Base-by-base conservation (phyloP, 1,140 invertebrate species). In the Planococcus citri region DNA sequence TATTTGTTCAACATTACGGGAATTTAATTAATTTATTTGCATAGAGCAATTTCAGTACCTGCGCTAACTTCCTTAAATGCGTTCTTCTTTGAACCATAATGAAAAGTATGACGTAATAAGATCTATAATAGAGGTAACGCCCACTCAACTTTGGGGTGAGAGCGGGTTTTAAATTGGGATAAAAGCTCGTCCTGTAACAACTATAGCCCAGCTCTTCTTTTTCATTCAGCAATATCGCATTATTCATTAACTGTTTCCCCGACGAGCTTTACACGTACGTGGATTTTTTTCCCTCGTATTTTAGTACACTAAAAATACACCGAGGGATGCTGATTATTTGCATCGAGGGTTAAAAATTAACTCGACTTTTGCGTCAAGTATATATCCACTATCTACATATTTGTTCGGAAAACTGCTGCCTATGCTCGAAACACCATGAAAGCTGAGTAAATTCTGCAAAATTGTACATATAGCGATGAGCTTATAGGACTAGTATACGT, bases 71-170 rank as follows among this genome's bases (percentile, higher is more conserved):
- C 17, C 41, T 51, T 20, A n/a, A 51, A n/a, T 20, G 41, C 41
- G n/a, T 51, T 17, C 17, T 51, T 20, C 41, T 51, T 51, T 20
- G 41, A 51, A 51, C 12, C 41, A 51, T 51, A 51, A 20, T 20
- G 41, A 51, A 51, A 51, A 51, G 41, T 51, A 51, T 51, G 41
- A 51, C 41, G 41, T 51, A 51, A 51, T 51, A 51, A 51, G 41
- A 51, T 51, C 41, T 51, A 51, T 51, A 51, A 51, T 51, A 51
- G 41, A 51, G 41, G 41, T 51, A 51, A 51, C 41, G 41, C 41
- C 41, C 41, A 51, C 41, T 14, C 4, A 51, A 51, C 12, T 20
- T 51, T 9, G 41, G 41, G 41, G 41, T 20, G 41, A 51, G n/a
- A 51, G 41, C 41, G 41, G 41, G 41, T 20, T 6, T n/a, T 20